phyloP scores from a whole-genome alignment of 2,113 vertebrate species.

The Aythya baeri region DNA sequence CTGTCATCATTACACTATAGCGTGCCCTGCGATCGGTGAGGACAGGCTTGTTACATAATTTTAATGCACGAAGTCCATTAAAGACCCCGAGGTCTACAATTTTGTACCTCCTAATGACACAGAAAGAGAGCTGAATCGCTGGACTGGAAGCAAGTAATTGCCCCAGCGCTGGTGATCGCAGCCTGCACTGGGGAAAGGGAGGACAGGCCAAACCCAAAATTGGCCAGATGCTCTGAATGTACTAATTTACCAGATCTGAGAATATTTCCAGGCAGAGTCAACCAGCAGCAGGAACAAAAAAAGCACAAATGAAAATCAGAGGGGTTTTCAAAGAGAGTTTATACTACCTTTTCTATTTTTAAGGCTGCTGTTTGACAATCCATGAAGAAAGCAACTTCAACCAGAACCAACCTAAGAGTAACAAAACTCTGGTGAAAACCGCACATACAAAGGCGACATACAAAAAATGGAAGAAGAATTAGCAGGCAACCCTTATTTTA shows the following conservation, averaged over 20 bases:
- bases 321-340: neutral
- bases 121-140: neutral
- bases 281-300: neutral
- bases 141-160: neutral
- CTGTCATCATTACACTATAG: neutral
- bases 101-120: neutral
- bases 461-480: neutral
- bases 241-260: neutral
- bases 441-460: neutral
- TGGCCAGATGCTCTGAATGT: neutral
- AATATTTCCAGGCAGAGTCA: neutral
- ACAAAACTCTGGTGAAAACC: neutral
- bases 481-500: neutral
- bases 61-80: conserved; percentile 33
- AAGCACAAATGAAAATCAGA: neutral
- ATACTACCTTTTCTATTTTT: neutral
- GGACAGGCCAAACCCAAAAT: neutral
- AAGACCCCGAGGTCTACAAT: neutral
- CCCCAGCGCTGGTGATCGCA: neutral
- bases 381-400: neutral
- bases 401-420: neutral
- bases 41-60: neutral
- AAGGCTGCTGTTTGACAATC: neutral
- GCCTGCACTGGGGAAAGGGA: neutral
- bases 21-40: neutral